Percentiles rank a stretch among this genome's conserved stretches.
These are phyloP conservation scores for Eubucco bourcierii DNA, from an alignment of 2,113 vertebrate genomes.

Conservation along the genomic window DNA sequence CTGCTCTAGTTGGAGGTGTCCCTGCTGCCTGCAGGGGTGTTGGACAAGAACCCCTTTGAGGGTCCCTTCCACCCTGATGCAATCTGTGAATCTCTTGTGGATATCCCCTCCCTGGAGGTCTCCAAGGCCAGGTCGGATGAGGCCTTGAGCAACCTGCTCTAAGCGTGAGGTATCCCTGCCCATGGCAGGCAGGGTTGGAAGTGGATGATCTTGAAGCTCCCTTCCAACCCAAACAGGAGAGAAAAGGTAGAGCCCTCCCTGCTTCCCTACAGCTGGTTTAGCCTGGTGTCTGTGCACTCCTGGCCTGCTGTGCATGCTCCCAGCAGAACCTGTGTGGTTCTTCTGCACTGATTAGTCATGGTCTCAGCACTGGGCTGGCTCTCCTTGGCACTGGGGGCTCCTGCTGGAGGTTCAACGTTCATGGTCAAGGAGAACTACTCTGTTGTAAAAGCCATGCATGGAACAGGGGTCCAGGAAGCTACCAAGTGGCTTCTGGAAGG, in stretches of 20 bases:
- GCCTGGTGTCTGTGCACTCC: background rate
- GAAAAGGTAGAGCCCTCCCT: accelerated
- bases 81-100: no score
- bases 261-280: background rate
- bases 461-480: background rate
- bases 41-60: no score
- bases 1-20: no score
- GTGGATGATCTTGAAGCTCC: no score
- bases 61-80: no score
- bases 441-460: background rate
- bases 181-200: no score
- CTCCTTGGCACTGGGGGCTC: background rate
- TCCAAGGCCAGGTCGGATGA: no score
- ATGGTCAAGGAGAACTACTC: background rate
- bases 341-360: background rate
- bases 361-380: background rate
- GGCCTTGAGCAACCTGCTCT: no score
- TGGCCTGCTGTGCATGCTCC: background rate
- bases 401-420: background rate
- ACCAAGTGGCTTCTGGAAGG: background rate
- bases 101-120: no score
- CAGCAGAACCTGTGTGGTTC: background rate
- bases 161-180: no score
- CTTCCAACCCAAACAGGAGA: no score
- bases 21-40: no score